Conservation (phyloP, 1,140 invertebrate genomes). For the Drosophila malerkotliana region DNA sequence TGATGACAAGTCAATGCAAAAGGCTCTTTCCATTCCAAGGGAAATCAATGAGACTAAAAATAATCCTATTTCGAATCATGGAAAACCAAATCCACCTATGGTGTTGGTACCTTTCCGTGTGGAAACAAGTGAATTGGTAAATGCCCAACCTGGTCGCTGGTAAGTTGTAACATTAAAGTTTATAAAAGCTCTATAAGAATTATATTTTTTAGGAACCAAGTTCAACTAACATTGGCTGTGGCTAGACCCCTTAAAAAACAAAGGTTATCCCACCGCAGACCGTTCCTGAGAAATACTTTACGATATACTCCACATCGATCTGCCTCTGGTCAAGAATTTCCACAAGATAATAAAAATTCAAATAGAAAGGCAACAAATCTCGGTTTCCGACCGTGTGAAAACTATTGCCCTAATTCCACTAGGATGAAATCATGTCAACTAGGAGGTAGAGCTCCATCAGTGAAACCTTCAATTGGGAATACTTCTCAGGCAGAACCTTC, state of each 20-base stretch:
- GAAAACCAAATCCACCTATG: not conserved
- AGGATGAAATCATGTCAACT: not conserved
- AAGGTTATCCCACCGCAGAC: not conserved
- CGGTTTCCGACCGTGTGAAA: not conserved
- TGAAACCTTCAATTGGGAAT: too few relatives aligned
- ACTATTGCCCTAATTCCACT: not conserved
- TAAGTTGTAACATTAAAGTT: not conserved
- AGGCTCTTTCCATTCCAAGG: not conserved
- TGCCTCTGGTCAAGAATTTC: not conserved
- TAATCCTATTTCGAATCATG: not conserved
- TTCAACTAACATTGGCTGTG: not conserved
- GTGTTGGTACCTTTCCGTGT: not conserved
- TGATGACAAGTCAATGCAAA: not conserved
- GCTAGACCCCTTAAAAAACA: not conserved
- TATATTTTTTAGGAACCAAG: not conserved
- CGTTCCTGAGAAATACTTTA: not conserved
- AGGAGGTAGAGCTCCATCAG: not conserved
- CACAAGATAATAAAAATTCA: not conserved
- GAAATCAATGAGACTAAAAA: too few relatives aligned
- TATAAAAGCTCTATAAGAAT: not conserved
- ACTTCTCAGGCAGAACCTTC: too few relatives aligned
- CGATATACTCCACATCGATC: not conserved
- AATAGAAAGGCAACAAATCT: not conserved
- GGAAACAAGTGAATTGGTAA: not conserved
- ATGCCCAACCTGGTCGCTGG: not conserved